Base-by-base conservation (phyloP, 2,797 vertebrate genomes). In the Dendrocincla fuliginosa region DNA sequence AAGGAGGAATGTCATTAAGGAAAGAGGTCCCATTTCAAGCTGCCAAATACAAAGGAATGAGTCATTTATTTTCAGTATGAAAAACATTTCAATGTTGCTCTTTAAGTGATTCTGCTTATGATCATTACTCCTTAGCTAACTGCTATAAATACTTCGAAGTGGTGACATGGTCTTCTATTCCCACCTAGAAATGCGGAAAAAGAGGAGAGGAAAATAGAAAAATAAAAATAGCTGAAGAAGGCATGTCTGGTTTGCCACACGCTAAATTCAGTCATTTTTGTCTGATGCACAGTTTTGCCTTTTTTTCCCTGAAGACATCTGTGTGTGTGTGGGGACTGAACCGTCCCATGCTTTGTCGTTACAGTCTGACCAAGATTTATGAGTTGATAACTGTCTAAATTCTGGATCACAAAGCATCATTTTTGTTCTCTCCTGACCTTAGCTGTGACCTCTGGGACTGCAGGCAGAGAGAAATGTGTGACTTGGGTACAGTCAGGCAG, bases 351-450 rank as follows among this genome's bases (percentile, higher is more conserved):
- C 53, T 92, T 95, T 96, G 94, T 96, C 91, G 77, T 97, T 97
- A 95, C 92, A 60, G 57, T 81, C 87, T 93, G 95, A 96, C 84
- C 84, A 96, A 97, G 97, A 98, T 98, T 97, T 98, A 98, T 90
- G 95, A 97, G 93, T 92, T 94, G 97, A 95, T 97, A 97, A 96
- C 96, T 97, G 96, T 94, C 95, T 97, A 78, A 96, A 95, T 16
- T 81, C 93, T 96, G 97, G 89, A 95, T 95, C 95, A 96, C 95
- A 97, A 97, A 97, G 92, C 97, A 90, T 91, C 59, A 67, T 84
- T 97, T 97, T 94, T 97, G 93, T 97, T 97, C 77, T 95, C 90
- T 89, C 78, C 96, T 95, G 91, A 97, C 96, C 96, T 98, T 95
- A 85, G 86, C 55, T 16, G 79, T 91, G 95, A 97, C 95, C 97